A percentile compares a stretch with the other conserved stretches of the same genome.
Evolutionary conservation across 2,113 vertebrate species (phyloP).

Genomic region (Anthoscopus minutus): DNA sequence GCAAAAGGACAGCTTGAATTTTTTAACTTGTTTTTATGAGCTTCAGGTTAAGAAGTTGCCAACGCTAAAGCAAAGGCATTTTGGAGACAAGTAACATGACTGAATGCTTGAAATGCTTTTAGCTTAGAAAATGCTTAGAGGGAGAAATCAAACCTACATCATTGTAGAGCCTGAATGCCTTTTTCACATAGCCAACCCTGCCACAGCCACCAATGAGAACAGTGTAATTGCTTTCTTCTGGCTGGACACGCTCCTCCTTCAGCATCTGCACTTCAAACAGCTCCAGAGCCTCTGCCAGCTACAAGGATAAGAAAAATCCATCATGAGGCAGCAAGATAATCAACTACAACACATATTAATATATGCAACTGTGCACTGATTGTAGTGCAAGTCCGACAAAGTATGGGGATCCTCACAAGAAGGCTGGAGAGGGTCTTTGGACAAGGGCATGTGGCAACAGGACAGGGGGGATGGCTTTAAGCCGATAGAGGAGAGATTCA

Average conservation of each 20-base stretch:
- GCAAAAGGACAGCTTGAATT: not conserved
- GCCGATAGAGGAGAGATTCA: not conserved
- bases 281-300: slow-evolving; percentile 87
- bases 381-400: not conserved
- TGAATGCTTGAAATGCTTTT: not conserved
- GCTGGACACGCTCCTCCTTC: slow-evolving; percentile 78
- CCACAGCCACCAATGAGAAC: slow-evolving; percentile 91
- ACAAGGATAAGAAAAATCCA: not conserved
- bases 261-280: slow-evolving; percentile 90
- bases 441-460: not conserved
- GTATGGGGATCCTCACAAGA: not conserved
- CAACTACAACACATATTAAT: rapidly evolving
- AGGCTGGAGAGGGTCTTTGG: not conserved
- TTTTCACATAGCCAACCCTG: slow-evolving; percentile 83
- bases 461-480: not conserved
- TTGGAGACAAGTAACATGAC: rapidly evolving
- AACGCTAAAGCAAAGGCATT: rapidly evolving
- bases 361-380: not conserved
- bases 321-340: not conserved
- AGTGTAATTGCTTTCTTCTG: slow-evolving; percentile 86
- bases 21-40: not conserved
- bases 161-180: slow-evolving; percentile 89
- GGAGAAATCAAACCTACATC: slow-evolving; percentile 71
- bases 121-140: not conserved
- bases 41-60: not conserved